These are phyloP conservation scores for Pampusana beccarii DNA, from an alignment of 2,113 vertebrate species.

Conservation along the genomic window DNA sequence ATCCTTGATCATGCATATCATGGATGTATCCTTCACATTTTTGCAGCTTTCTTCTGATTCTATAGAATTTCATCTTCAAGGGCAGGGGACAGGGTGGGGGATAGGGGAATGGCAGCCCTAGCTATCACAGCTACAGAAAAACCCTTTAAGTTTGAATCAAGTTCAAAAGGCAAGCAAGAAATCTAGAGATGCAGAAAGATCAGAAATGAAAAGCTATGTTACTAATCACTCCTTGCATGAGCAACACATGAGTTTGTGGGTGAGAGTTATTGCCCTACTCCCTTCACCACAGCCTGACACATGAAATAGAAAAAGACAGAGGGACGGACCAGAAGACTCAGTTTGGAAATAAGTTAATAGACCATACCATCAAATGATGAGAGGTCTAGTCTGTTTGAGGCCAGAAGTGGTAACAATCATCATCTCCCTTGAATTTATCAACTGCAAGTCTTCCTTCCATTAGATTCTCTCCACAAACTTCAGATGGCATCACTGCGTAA, in stretches of 20 bases:
- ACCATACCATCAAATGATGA: not conserved
- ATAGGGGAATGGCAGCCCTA: not conserved
- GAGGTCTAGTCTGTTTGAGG: not conserved
- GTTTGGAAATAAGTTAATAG: not conserved
- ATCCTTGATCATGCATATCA: not conserved
- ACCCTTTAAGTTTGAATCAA: not conserved
- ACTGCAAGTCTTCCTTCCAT: not conserved
- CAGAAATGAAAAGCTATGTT: not conserved
- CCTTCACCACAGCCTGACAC: not conserved
- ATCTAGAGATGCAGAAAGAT: not conserved
- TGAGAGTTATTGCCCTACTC: not conserved
- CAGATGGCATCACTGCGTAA: not conserved
- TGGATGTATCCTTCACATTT: not conserved
- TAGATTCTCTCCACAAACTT: not conserved
- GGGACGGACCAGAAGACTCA: not conserved
- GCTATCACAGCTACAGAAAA: not conserved
- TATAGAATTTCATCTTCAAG: not conserved
- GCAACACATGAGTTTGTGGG: not conserved
- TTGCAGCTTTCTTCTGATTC: not conserved
- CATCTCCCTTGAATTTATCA: not conserved
- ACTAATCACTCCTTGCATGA: not conserved
- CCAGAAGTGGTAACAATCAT: not conserved
- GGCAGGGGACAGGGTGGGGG: fast-evolving
- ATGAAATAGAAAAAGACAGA: not conserved
- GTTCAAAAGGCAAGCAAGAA: not conserved